Conservation (phyloP, 2,797 vertebrate species). For the Parauchenoglanis ngamensis region DNA sequence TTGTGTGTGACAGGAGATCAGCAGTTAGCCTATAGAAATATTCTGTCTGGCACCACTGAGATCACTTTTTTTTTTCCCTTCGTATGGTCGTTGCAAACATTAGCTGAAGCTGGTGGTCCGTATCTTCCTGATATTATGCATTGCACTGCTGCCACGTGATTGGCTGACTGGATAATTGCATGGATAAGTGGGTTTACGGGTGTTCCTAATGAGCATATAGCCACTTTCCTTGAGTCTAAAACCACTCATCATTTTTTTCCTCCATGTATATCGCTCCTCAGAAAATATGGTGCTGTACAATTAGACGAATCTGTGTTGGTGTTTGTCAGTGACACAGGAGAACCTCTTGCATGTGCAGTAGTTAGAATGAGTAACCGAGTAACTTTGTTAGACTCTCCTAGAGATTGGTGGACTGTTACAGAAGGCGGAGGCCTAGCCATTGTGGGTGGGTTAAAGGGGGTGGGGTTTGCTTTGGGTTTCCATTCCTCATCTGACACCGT, state of each 20-base stretch:
- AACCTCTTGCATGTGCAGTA: conserved; percentile 88
- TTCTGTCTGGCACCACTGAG: too few relatives aligned
- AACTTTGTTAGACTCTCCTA: conserved; percentile 82
- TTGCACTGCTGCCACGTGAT: neutral
- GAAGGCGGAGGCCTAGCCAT: conserved; percentile 74
- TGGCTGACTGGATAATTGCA: neutral
- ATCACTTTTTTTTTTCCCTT: too few relatives aligned
- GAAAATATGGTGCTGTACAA: conserved; percentile 49
- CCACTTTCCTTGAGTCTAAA: neutral
- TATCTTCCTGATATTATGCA: neutral
- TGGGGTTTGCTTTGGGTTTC: conserved; percentile 87
- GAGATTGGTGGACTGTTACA: conserved; percentile 82
- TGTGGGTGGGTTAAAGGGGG: conserved; percentile 59
- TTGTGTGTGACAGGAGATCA: too few relatives aligned
- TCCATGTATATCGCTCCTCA: neutral
- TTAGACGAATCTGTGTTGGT: conserved; percentile 81
- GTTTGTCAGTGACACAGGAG: conserved; percentile 76
- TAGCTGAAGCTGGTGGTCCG: neutral
- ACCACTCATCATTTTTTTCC: neutral
- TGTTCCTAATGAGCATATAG: too few relatives aligned
- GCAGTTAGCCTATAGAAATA: too few relatives aligned
- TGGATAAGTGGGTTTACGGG: neutral
- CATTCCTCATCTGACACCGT: conserved; percentile 92
- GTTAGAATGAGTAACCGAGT: conserved; percentile 77
- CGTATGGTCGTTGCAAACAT: neutral